phyloP scores from a whole-genome alignment of 1,140 invertebrate species.

The Leguminivora glycinivorella region DNA sequence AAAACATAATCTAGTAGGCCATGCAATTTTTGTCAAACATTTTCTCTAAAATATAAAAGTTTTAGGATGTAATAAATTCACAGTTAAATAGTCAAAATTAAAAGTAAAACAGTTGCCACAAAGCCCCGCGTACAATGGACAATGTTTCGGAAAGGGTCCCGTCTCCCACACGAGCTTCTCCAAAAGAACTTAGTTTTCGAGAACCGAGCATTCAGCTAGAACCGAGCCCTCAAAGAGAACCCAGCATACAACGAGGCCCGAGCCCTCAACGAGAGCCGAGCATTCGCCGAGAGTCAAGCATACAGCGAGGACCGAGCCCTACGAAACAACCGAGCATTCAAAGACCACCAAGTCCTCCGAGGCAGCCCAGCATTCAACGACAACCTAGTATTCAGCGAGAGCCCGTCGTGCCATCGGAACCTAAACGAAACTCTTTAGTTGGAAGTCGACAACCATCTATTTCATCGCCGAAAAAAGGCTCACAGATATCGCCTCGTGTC shows the following conservation, averaged over 20 bases:
- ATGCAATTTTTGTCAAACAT: slow-evolving; percentile 37
- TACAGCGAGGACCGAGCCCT: neutral
- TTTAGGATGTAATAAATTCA: slow-evolving; percentile 16
- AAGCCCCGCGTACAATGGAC: neutral
- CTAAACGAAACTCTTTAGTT: neutral
- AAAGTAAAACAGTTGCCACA: neutral
- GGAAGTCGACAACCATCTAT: slow-evolving; percentile 1
- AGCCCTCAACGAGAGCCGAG: neutral
- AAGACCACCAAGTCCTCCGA: neutral
- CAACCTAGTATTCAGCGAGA: neutral
- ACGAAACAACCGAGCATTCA: slow-evolving; percentile 4
- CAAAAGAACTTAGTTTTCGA: slow-evolving; percentile 6
- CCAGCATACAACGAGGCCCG: neutral
- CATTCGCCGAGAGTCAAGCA: neutral
- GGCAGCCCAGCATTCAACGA: slow-evolving; percentile 4
- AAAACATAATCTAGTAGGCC: slow-evolving; percentile 43
- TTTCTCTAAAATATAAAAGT: neutral
- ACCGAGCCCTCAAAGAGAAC: neutral
- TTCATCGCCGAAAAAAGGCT: neutral
- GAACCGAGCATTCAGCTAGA: neutral
- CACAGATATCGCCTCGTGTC: neutral
- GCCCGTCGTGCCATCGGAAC: neutral
- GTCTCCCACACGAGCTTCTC: neutral
- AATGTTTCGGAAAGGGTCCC: slow-evolving; percentile 1
- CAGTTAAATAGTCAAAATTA: slow-evolving; percentile 14